Evolutionary conservation across 2,797 vertebrate species (phyloP), one percentile per base, ranked within the genome.

Genomic region (Pseudochirops corinnae): DNA sequence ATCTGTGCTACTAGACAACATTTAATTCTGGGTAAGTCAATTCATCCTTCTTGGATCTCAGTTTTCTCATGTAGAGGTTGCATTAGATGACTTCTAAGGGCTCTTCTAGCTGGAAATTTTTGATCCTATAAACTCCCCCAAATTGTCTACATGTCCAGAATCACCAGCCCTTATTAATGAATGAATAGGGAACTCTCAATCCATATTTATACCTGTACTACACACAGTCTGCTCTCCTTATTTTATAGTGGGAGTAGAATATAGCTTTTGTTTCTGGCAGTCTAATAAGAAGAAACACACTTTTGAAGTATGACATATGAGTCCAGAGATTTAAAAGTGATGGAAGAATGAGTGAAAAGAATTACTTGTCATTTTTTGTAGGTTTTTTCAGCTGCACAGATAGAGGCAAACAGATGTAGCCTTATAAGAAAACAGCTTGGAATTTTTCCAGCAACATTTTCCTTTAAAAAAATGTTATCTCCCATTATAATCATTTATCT

Each of bases 301-400:
- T 56, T 24, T 0, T 87, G 94, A 94, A 96, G 82, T 56, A 92
- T 95, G 92, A 97, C 94, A 97, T 94, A 92, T 94, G 95, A 94
- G 56, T 10, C 93, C 91, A 56, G 94, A 94, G 94, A 94, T 93
- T 94, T 93, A 93, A 74, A 92, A 92, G 91, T 93, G 93, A 96
- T 91, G 93, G 95, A 90, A 82, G 93, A 93, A 90, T 95, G 87
- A 96, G 94, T 93, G 96, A 96, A 96, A 97, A 93, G 94, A 96
- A 96, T 94, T 91, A 18, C 92, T 93, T 95, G 93, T 95, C 95
- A 96, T 95, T 94, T 94, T 90, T 93, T 24, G 28, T 26, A 82
- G 58, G 31, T 94, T 58, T 55, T 57, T 90, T 16, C 91, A 93
- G 94, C 97, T 96, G 95, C 50, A 92, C 82, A 93, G 52, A 91